Evolutionary conservation across 2,113 vertebrate genomes (phyloP), one percentile per base, ranked within the genome.

Genomic region (pig (Sus scrofa)): DNA sequence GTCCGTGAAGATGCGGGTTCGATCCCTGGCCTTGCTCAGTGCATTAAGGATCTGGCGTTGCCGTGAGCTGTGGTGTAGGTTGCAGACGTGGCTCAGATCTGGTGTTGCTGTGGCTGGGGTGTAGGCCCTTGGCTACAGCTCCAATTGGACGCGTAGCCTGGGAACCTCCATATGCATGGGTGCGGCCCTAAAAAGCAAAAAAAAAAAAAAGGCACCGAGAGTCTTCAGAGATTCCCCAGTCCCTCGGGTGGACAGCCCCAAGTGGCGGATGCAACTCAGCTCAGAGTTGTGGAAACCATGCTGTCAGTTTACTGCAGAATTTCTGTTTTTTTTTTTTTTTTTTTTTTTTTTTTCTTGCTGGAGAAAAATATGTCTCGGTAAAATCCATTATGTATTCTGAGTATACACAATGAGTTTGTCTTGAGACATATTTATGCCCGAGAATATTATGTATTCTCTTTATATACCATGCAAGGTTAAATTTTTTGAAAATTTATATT

Each of bases 391-490:
- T 4, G 0, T 96, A 98, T 98, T 98, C 98, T 89, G 86, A 87
- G 84, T 98, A 91, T 98, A 98, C 67, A 92, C 98, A 98, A 97
- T 96, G 97, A 97, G 97, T 97, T 98, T 98, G 97, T 98, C 98
- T 98, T 98, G 96, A 97, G 98, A 98, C 98, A 98, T 96, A 98
- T 98, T 98, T 99, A 98, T 98, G 98, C 98, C 98, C 67, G 39
- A 95, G 97, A 98, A 98, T 98, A 98, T 98, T 98, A 98, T 96
- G 98, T 95, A 99, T 98, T 99, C 98, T 98, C 98, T 98, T 99
- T 99, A 98, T 98, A 98, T 97, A 98, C 96, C 93, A 97, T 18
- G 86, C 98, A 98, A 98, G 98, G 98, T 98, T 98, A 98, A 97
- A 96, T 97, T 98, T 98, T 98, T 98, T 97, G 1, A 34, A 97